These are phyloP conservation scores for Gnathonemus echidnorhynchus DNA, from an alignment of 2,113 vertebrate genomes.

Conservation along the genomic window DNA sequence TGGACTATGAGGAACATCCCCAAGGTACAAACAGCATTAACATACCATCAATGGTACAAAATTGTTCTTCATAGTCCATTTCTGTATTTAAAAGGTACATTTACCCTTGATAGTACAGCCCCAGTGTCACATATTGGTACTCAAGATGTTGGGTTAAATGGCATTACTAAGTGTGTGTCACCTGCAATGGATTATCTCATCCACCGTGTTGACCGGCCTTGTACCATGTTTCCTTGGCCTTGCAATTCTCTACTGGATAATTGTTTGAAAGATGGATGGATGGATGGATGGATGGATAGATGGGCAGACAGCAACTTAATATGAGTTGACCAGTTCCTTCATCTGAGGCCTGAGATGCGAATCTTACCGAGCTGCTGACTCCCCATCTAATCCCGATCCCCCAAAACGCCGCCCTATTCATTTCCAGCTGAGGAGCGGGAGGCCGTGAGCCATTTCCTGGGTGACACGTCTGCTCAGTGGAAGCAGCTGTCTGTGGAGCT, in stretches of 20 bases:
- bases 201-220: background rate
- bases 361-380: background rate
- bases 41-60: background rate
- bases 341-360: background rate
- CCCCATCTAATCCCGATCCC: no score
- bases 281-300: background rate
- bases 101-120: background rate
- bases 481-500: slow-evolving; percentile 85
- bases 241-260: background rate
- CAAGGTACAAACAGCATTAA: background rate
- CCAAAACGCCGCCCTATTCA: background rate
- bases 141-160: background rate
- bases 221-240: background rate
- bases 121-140: background rate
- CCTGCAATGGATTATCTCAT: background rate
- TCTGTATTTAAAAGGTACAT: background rate
- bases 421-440: slow-evolving; percentile 77
- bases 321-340: background rate
- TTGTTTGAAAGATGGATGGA: background rate
- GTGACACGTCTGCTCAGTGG: slow-evolving; percentile 85
- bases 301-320: background rate
- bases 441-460: slow-evolving; percentile 78
- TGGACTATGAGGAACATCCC: background rate
- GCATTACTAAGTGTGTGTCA: background rate
- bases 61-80: background rate